Percentiles rank a stretch among this genome's conserved stretches.
These are phyloP conservation scores for Hypothenemus hampei DNA, from an alignment of 1,140 invertebrate species.

Conservation along the genomic window DNA sequence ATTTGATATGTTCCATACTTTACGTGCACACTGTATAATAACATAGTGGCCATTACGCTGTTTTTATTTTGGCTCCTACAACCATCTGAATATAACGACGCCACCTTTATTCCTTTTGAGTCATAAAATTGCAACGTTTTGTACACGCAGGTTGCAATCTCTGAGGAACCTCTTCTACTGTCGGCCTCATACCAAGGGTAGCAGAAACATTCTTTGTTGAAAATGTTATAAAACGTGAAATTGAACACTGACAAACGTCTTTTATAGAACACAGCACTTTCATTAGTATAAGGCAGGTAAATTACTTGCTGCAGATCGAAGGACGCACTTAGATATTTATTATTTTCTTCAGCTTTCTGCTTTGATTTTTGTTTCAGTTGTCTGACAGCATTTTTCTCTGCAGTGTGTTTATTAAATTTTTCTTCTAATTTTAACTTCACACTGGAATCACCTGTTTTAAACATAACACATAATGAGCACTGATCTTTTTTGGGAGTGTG, in stretches of 20 bases:
- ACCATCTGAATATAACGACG: conserved; percentile 9
- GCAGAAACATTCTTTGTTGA: conserved; percentile 8
- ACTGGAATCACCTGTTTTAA: neutral
- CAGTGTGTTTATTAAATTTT: conserved; percentile 8
- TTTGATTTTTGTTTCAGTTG: conserved; percentile 13
- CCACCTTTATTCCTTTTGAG: conserved; percentile 8
- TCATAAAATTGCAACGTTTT: conserved; percentile 15
- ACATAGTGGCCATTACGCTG: conserved; percentile 8
- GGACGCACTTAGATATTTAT: conserved; percentile 2
- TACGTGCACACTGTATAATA: too few relatives aligned
- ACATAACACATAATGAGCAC: conserved; percentile 7
- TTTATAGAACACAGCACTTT: conserved; percentile 15
- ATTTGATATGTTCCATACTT: too few relatives aligned
- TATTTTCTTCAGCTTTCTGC: conserved; percentile 5
- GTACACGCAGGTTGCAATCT: conserved; percentile 15
- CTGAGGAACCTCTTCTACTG: conserved; percentile 9
- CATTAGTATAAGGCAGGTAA: conserved; percentile 13
- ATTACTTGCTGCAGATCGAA: conserved; percentile 19
- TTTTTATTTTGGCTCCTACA: conserved; percentile 16
- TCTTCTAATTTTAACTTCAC: conserved; percentile 8
- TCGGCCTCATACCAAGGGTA: conserved; percentile 12
- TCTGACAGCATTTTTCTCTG: conserved; percentile 9
- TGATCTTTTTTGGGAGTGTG: conserved; percentile 18
- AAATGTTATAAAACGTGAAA: conserved; percentile 18
- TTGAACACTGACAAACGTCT: conserved; percentile 8